Conservation (phyloP, 1,140 invertebrate genomes). For the Coenobita brevimanus region DNA sequence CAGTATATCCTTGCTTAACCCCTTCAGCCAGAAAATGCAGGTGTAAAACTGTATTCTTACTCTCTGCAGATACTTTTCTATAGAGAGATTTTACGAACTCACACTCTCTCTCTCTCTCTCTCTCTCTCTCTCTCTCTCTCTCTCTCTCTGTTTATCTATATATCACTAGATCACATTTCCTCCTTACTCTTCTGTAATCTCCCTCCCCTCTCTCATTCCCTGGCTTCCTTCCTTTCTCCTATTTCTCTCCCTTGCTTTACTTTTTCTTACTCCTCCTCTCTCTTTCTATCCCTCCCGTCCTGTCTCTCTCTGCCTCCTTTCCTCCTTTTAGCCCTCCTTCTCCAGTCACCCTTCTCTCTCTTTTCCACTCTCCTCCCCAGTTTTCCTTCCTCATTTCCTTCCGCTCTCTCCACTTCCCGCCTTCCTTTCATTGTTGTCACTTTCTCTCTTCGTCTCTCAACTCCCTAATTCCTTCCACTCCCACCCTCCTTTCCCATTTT, state of each 20-base stretch:
- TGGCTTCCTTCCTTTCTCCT: neutral
- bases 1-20: too few species aligned
- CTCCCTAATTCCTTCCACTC: neutral
- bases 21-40: too few species aligned
- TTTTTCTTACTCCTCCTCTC: too few species aligned
- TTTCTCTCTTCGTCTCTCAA: too few species aligned
- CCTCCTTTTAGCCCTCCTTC: neutral
- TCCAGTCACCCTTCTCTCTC: neutral
- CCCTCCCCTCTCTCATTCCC: neutral
- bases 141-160: neutral
- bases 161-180: neutral
- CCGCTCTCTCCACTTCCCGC: too few species aligned
- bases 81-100: too few species aligned
- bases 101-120: neutral
- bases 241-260: too few species aligned
- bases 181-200: neutral
- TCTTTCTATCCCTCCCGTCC: too few species aligned
- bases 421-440: too few species aligned
- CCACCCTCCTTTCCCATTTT: neutral
- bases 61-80: too few species aligned
- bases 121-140: slow-evolving; percentile 1
- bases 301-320: neutral
- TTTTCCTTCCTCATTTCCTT: too few species aligned
- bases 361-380: neutral
- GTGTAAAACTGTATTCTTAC: too few species aligned